Conservation (phyloP, 2,888 invertebrate species). For the Rhingia campestris region DNA sequence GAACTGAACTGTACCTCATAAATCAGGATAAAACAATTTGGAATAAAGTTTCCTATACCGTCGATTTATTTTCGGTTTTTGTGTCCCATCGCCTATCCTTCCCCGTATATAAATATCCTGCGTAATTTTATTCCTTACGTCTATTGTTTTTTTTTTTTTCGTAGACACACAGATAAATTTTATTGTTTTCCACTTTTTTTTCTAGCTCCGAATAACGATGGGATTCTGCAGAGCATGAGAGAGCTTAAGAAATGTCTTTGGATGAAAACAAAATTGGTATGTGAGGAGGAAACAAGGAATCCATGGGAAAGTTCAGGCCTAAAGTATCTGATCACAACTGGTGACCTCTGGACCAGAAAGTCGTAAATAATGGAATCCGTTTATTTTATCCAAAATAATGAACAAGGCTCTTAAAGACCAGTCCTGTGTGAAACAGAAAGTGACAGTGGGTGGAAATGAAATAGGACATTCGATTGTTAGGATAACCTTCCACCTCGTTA, state of each 20-base stretch:
- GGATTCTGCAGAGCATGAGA: not conserved
- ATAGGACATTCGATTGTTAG: conserved; percentile 32
- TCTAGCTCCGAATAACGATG: conserved; percentile 21
- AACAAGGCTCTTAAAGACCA: conserved; percentile 48
- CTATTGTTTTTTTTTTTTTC: not conserved
- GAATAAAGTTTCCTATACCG: conserved; percentile 62
- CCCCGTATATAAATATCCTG: conserved; percentile 24
- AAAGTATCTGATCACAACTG: conserved; percentile 71
- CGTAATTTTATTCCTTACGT: conserved; percentile 52
- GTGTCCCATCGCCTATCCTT: not conserved
- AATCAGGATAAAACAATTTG: conserved; percentile 75
- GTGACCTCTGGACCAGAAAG: conserved; percentile 81
- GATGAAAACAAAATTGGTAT: conserved; percentile 5
- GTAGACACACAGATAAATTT: conserved; percentile 56
- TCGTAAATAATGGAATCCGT: conserved; percentile 80
- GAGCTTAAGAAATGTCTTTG: conserved; percentile 31
- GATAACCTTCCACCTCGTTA: conserved; percentile 47
- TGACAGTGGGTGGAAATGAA: conserved; percentile 18
- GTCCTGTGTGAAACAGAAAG: conserved; percentile 28
- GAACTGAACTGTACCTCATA: conserved; percentile 68
- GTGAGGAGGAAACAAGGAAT: conserved; percentile 25
- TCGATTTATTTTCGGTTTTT: conserved; percentile 37
- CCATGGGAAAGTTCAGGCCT: conserved; percentile 49
- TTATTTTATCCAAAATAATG: conserved; percentile 74
- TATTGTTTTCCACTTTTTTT: conserved; percentile 32